Base-by-base conservation (phyloP, 2,113 vertebrate genomes). In the Spheniscus mendiculus region DNA sequence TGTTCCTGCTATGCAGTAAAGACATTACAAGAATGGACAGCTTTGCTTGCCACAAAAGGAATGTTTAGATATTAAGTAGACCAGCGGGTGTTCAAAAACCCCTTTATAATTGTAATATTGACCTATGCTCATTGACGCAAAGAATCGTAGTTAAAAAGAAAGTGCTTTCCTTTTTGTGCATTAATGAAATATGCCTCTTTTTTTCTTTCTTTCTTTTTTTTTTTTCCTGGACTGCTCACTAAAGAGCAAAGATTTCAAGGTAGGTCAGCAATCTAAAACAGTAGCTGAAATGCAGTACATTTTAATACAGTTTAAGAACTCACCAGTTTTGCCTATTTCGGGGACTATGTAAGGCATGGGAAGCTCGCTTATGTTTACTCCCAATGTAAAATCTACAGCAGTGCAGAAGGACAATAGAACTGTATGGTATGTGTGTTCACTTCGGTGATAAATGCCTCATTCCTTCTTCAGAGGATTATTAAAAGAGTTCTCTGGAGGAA, bases 401-500 rank as follows among this genome's bases (percentile, higher is more conserved):
- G 59, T 59, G 58, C 25, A 34, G 67, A 93, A 95, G 89, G 96
- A 98, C 97, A 98, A 98, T 97, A 97, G 97, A 97, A 95, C 95
- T 94, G 84, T 92, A 93, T 91, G 87, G 79, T 97, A 87, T 97
- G 89, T 98, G 90, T 97, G 98, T 98, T 98, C 98, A 96, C 98
- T 98, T 98, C 98, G 97, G 97, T 98, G 98, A 98, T 98, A 98
- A 98, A 98, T 98, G 97, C 96, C 96, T 97, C 90, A 49, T 95
- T 97, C 90, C 83, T 98, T 97, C 98, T 98, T 98, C 95, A 96
- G 97, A 98, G 97, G 96, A 98, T 98, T 98, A 98, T 98, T 98
- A 98, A 98, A 98, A 98, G 97, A 90, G 73, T 98, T 98, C 98
- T 98, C 98, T 97, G 95, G 98, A 98, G 98, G 98, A 98, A 98